Evolutionary conservation across 2,797 vertebrate species (phyloP).

Genomic region (Carcharodon carcharias): DNA sequence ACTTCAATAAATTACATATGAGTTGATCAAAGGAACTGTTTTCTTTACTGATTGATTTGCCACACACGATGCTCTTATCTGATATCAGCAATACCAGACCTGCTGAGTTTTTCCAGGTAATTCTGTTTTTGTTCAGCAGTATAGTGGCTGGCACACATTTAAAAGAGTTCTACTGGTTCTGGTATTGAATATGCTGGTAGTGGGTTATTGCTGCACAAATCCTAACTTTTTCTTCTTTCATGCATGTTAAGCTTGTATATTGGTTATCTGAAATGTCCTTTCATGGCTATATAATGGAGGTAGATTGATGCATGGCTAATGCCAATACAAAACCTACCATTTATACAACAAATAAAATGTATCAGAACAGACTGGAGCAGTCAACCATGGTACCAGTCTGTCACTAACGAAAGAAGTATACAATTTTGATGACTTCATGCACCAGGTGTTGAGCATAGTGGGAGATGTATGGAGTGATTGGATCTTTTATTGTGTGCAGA

Average conservation of each 20-base stretch:
- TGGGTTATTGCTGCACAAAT: constrained; percentile 4
- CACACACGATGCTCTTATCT: constrained; percentile 35
- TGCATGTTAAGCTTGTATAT: background rate
- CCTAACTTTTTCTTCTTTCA: constrained; percentile 27
- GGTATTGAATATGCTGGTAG: constrained; percentile 32
- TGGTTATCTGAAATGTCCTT: constrained; percentile 14
- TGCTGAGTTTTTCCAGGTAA: too few species aligned
- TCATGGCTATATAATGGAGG: constrained; percentile 17
- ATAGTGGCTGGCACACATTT: constrained; percentile 32
- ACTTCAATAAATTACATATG: constrained; percentile 20
- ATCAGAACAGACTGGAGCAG: constrained; percentile 26
- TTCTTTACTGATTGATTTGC: constrained; percentile 15
- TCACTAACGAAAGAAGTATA: constrained; percentile 1
- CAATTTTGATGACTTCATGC: constrained; percentile 20
- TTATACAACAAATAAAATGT: constrained; percentile 6
- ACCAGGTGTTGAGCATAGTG: constrained; percentile 28
- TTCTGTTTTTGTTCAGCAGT: too few species aligned
- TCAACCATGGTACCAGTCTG: constrained; percentile 21
- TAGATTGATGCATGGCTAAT: constrained; percentile 14
- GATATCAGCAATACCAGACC: too few species aligned
- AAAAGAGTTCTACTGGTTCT: constrained; percentile 3
- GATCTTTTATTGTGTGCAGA: constrained; percentile 32
- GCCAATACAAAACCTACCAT: background rate
- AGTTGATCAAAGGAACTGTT: constrained; percentile 25
- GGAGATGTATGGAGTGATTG: constrained; percentile 12